A percentile compares a stretch with the other conserved stretches of the same genome.
phyloP scores from a whole-genome alignment of 2,113 vertebrate species.

The Felis chaus region DNA sequence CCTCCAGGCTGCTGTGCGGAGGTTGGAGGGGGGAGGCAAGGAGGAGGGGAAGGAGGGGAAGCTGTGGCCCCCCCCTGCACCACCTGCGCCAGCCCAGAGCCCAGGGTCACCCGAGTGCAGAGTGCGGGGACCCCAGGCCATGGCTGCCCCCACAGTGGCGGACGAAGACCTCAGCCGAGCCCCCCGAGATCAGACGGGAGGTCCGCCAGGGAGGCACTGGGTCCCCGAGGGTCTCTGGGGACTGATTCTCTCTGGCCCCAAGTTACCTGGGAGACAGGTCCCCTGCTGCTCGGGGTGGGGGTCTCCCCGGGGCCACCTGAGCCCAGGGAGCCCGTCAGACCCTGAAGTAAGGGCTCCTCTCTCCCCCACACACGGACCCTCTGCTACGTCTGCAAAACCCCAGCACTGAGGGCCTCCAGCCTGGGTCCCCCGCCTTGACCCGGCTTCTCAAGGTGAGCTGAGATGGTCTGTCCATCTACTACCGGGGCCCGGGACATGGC shows the following conservation, averaged over 20 bases:
- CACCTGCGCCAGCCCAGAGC: neutral
- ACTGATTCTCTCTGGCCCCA: accelerated
- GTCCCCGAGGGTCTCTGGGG: neutral
- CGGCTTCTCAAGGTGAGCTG: neutral
- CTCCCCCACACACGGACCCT: neutral
- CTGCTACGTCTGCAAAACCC: neutral
- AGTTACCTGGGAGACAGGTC: neutral
- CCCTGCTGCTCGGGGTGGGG: neutral
- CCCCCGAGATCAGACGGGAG: neutral
- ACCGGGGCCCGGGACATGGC: accelerated
- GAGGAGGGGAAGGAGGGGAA: neutral
- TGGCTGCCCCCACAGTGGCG: accelerated
- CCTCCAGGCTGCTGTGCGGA: neutral
- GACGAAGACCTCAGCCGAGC: neutral
- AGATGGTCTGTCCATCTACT: accelerated
- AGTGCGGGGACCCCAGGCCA: neutral
- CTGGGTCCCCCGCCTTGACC: neutral
- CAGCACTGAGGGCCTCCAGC: neutral
- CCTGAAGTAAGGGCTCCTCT: neutral
- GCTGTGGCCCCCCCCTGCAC: neutral
- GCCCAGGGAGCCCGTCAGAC: neutral
- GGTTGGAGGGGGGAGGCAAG: neutral
- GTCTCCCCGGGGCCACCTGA: neutral
- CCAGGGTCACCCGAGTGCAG: neutral
- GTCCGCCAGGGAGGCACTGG: neutral